Base-by-base conservation (phyloP, 2,113 vertebrate species). In the Nicator chloris region DNA sequence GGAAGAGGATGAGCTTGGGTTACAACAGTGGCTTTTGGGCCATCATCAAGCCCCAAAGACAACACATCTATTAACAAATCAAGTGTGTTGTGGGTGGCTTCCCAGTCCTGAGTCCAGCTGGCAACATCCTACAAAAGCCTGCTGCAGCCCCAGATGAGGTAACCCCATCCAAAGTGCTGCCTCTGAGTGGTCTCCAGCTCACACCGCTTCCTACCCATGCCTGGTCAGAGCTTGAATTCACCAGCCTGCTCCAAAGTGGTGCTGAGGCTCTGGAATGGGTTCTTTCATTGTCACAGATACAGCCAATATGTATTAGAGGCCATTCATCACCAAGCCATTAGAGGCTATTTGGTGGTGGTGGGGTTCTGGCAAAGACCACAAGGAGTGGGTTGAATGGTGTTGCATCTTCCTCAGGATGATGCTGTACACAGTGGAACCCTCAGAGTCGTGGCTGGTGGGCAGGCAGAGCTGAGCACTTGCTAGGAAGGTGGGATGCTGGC, bases 401-500 rank as follows among this genome's bases (percentile, higher is more conserved):
- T 1, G 0, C 1, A 3, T 28, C 57, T 72, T 39, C 40, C 59
- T 69, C 31, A 26, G 68, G n/a, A 51, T 63, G 47, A 26, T 26
- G 23, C 23, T 40, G 40, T 86, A 70, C 60, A 4, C 6, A 5
- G 5, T 2, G 14, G 33, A 89, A 42, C 30, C 51, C 50, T 30
- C n/a, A 27, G 45, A 90, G 71, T 28, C 19, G 2, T 3, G 54
- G 59, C 40, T 77, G 76, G 88, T 77, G 53, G 54, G 68, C 60
- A 88, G 72, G 56, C 47, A 64, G 69, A 59, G 51, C 70, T 91
- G 44, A 91, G 56, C 2, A 1, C 63, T 80, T 59, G 45, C 54
- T 65, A 7, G 65, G 87, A 37, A 75, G 47, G 78, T 91, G 81
- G 84, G 72, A 81, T 84, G 77, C 81, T 94, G 81, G 45, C 64